Base-by-base conservation (phyloP, 2,113 vertebrate genomes). In the Athene cunicularia region DNA sequence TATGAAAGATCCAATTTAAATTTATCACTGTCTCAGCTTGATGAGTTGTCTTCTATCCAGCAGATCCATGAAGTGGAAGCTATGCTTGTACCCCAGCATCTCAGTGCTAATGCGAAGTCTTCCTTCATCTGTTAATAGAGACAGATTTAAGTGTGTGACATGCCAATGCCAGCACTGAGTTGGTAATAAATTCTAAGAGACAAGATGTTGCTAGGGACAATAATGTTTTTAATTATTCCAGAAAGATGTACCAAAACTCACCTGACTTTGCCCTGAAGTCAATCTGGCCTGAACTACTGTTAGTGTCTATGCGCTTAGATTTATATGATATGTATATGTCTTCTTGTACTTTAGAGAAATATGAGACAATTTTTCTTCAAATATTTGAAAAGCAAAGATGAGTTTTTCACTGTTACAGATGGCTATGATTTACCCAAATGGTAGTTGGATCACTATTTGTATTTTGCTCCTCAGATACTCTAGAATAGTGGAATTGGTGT, bases 1-100 rank as follows among this genome's bases (percentile, higher is more conserved):
- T 30, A 30, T 33, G 39, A 55, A 81, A 41, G 24, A 52, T 5
- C 6, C 1, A 1, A 22, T 13, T 76, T 24, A 72, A 83, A 68
- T 19, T 73, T 67, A 27, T 14, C 6, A n/a, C 11, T 64, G 9
- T 22, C 8, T 76, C 22, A n/a, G 14, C 35, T 73, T 8, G 2
- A 12, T 52, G 39, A 22, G 13, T 17, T 76, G 11, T 52, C 50
- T 87, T 41, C 22, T 14, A 21, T 58, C 9, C 30, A 19, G 4
- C 12, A 64, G 13, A 56, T 8, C 28, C 28, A 37, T 8, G 6
- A 64, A 64, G 10, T 37, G 41, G 53, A 94, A 92, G 7, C 11
- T 50, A 2, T 45, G 4, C 37, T 72, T 63, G 21, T 41, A 76
- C 9, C 7, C 7, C 8, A 55, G 32, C 17, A 52, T 0, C 0